Conservation (phyloP, 2,888 invertebrate genomes). For the Caenorhabditis wallacei region DNA sequence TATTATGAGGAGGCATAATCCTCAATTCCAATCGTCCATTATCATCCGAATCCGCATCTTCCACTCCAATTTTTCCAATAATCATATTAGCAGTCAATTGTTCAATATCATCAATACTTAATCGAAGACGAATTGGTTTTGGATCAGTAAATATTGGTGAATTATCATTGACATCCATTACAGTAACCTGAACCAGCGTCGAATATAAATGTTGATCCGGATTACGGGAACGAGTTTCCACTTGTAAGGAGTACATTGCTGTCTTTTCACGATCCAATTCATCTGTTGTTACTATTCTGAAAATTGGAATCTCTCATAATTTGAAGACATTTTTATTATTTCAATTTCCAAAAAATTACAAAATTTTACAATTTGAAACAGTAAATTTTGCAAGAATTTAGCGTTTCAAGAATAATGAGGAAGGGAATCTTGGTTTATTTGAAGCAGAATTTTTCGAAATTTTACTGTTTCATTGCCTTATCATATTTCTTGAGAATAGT, state of each 20-base stretch:
- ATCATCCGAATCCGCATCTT: slow-evolving; percentile 93
- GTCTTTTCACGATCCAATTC: slow-evolving; percentile 92
- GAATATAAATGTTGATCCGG: slow-evolving; percentile 79
- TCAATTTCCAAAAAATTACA: too few species aligned
- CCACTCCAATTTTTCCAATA: slow-evolving; percentile 74
- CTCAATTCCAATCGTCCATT: slow-evolving; percentile 94
- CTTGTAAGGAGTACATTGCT: slow-evolving; percentile 91
- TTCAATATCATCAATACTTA: slow-evolving; percentile 77
- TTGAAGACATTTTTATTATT: too few species aligned
- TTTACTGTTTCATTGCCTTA: too few species aligned
- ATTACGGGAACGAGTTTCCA: slow-evolving; percentile 89
- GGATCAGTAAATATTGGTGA: slow-evolving; percentile 92
- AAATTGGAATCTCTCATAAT: not conserved
- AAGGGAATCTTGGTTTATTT: too few species aligned
- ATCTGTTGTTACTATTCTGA: slow-evolving; percentile 91
- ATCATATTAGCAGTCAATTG: slow-evolving; percentile 75
- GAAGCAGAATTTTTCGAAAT: too few species aligned
- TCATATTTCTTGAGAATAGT: too few species aligned
- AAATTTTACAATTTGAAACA: too few species aligned
- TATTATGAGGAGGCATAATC: slow-evolving; percentile 81
- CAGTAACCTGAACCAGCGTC: slow-evolving; percentile 90
- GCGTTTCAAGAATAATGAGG: too few species aligned
- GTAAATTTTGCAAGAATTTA: too few species aligned
- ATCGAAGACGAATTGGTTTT: slow-evolving; percentile 77
- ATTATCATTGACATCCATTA: slow-evolving; percentile 95